Evolutionary conservation across 2,797 vertebrate genomes (phyloP).

Genomic region (Amphiprion clarkii): DNA sequence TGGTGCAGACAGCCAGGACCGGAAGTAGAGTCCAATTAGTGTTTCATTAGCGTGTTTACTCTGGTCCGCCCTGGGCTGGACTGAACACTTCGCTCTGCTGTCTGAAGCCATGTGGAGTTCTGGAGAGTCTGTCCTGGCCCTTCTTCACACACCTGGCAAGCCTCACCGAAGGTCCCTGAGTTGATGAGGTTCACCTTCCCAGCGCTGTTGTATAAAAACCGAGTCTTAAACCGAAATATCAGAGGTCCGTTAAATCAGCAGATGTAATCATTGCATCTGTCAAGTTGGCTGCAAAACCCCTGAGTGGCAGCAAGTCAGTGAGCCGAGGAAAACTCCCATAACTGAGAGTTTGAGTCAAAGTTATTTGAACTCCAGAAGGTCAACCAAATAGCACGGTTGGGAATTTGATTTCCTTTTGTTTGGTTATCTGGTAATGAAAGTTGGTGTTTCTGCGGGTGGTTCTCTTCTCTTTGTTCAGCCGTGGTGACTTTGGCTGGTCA

Average conservation of each 20-base stretch:
- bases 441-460: slow-evolving; percentile 33
- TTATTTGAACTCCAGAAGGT: not conserved
- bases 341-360: not conserved
- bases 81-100: slow-evolving; percentile 45
- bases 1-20: slow-evolving; percentile 40
- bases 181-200: slow-evolving; percentile 30
- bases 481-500: slow-evolving; percentile 18
- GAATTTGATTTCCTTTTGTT: slow-evolving; percentile 11
- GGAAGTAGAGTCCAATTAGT: slow-evolving; percentile 71
- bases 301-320: slow-evolving; percentile 2
- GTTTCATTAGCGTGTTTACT: slow-evolving; percentile 76
- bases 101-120: slow-evolving; percentile 38
- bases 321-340: too few relatives aligned
- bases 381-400: not conserved
- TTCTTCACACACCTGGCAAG: slow-evolving; percentile 55
- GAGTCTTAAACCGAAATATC: not conserved
- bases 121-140: slow-evolving; percentile 44
- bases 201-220: slow-evolving; percentile 2
- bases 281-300: not conserved
- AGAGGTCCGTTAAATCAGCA: slow-evolving; percentile 9
- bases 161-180: slow-evolving; percentile 22
- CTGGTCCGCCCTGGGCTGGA: slow-evolving; percentile 51
- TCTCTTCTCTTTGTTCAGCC: slow-evolving; percentile 15
- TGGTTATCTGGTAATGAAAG: slow-evolving; percentile 10
- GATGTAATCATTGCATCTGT: slow-evolving; percentile 19